Evolutionary conservation across 2,888 invertebrate species (phyloP).

Genomic region (Hypolimnas misippus): DNA sequence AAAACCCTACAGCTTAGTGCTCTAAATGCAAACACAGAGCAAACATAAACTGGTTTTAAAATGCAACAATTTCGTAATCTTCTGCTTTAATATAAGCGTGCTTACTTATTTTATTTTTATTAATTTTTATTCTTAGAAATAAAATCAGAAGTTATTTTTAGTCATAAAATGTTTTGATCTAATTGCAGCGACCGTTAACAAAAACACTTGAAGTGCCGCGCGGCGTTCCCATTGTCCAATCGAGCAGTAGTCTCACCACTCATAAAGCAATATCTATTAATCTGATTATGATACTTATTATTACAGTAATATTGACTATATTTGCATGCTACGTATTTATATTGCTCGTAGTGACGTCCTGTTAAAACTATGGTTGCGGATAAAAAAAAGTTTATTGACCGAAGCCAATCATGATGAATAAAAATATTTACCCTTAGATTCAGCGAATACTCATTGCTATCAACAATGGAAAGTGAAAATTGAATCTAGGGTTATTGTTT

Average conservation of each 20-base stretch:
- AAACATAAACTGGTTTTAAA: no score
- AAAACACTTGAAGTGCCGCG: constrained; percentile 77
- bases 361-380: constrained; percentile 34
- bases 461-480: background rate
- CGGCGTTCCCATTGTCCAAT: constrained; percentile 59
- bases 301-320: background rate
- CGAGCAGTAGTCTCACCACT: constrained; percentile 9
- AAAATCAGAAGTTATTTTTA: background rate
- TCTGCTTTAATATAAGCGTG: background rate
- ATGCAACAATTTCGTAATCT: no score
- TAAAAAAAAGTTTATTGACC: constrained; percentile 70
- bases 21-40: no score
- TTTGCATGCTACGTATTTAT: constrained; percentile 7
- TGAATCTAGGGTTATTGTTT: background rate
- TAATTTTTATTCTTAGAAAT: background rate
- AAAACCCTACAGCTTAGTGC: background rate
- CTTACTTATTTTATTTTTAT: background rate
- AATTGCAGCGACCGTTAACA: constrained; percentile 51
- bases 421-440: constrained; percentile 65
- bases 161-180: constrained; percentile 33
- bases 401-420: constrained; percentile 67
- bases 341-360: background rate
- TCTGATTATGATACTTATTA: constrained; percentile 14
- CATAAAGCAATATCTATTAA: background rate
- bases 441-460: constrained; percentile 52